Evolutionary conservation across 2,888 invertebrate species (phyloP).

Genomic region (Drosophila meridiana): DNA sequence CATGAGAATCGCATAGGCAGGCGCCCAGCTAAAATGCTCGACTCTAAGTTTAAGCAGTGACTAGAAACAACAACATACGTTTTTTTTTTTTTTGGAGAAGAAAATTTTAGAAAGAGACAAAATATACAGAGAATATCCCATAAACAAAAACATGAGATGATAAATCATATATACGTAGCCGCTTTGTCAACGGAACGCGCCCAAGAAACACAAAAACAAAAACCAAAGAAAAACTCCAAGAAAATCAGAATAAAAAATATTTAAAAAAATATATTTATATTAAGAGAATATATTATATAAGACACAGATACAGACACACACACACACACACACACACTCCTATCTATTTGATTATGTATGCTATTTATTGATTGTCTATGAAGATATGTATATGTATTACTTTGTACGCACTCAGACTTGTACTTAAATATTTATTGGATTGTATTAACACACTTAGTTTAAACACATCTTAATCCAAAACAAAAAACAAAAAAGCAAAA

Average conservation of each 20-base stretch:
- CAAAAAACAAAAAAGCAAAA: background rate
- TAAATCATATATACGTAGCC: constrained; percentile 59
- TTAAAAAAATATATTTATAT: constrained; percentile 21
- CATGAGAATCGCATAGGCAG: constrained; percentile 36
- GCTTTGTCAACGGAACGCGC: constrained; percentile 73
- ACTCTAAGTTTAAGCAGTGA: constrained; percentile 38
- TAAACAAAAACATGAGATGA: constrained; percentile 7
- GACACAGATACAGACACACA: constrained; percentile 17
- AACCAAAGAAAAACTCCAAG: constrained; percentile 18
- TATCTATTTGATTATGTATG: constrained; percentile 60
- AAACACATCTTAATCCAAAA: constrained; percentile 40
- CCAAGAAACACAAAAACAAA: constrained; percentile 34
- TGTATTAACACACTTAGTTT: constrained; percentile 54
- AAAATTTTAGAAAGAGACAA: constrained; percentile 4
- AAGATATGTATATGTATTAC: constrained; percentile 37
- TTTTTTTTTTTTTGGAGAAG: constrained; percentile 8
- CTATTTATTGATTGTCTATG: constrained; percentile 73
- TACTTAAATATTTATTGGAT: constrained; percentile 51
- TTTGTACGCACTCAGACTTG: constrained; percentile 56
- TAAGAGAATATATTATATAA: constrained; percentile 38
- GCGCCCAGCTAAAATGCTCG: constrained; percentile 18
- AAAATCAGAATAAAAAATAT: constrained; percentile 12
- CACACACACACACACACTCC: constrained; percentile 11
- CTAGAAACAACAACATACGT: constrained; percentile 16
- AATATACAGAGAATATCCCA: background rate